phyloP scores from a whole-genome alignment of 35 echinoderm and acorn worm genomes.

The Patiria miniata region DNA sequence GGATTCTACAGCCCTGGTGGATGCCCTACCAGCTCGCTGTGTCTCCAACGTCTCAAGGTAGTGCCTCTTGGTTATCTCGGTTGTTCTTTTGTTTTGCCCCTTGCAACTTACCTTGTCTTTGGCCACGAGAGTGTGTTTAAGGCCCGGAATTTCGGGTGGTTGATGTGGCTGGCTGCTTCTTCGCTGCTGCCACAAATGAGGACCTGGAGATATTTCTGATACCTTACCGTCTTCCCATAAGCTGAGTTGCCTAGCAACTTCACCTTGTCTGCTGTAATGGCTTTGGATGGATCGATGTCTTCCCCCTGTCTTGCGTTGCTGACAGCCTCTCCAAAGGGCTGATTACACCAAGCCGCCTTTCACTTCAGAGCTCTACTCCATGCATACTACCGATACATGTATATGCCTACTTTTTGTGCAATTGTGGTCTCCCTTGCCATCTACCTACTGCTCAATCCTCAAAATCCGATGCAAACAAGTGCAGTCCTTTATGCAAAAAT shows the following conservation, averaged over 20 bases:
- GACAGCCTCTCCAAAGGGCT: slow-evolving; percentile 47
- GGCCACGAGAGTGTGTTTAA: background rate
- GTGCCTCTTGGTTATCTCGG: slow-evolving; percentile 4
- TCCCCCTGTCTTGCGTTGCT: slow-evolving; percentile 1
- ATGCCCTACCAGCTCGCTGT: background rate
- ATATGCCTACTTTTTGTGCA: no score
- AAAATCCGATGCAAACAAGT: no score
- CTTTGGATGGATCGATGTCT: slow-evolving; percentile 28
- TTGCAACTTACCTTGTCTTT: slow-evolving; percentile 41
- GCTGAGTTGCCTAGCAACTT: slow-evolving; percentile 49
- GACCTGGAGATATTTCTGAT: slow-evolving; percentile 10
- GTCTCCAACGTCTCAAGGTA: background rate
- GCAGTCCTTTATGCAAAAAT: no score
- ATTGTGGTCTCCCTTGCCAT: no score
- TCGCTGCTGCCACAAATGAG: background rate
- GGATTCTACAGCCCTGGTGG: background rate
- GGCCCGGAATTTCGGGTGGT: background rate
- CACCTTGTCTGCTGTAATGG: slow-evolving; percentile 45
- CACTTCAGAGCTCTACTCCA: no score
- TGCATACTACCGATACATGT: no score
- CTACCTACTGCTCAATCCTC: no score
- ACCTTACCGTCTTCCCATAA: slow-evolving; percentile 47
- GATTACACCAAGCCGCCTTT: no score
- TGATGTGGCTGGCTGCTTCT: background rate
- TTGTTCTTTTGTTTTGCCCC: slow-evolving; percentile 14